Evolutionary conservation across 2,113 vertebrate genomes (phyloP), one percentile per base, ranked within the genome.

Genomic region (Euleptes europaea): DNA sequence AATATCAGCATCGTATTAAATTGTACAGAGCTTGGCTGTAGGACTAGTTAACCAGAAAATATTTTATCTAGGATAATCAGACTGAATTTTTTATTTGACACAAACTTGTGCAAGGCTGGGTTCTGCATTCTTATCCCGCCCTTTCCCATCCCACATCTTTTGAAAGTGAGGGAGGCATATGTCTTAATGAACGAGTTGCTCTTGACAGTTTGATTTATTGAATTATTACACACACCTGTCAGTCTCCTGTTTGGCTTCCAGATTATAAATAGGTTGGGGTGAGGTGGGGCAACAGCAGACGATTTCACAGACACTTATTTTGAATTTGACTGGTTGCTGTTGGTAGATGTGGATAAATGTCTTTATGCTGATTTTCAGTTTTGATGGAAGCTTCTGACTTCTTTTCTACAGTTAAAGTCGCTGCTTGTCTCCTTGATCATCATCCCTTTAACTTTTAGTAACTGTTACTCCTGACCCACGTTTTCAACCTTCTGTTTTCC

Each of bases 151-250:
- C 17, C 57, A 23, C 2, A 33, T 2, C 0, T n/a, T 5, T 31
- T 38, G 51, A 26, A 75, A 69, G 70, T 69, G 80, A 35, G 42
- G 28, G 23, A 47, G 73, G 78, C 67, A 65, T 21, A 21, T 15
- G 15, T 0, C 38, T 72, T 47, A 63, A 1, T 0, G 0, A 5
- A 12, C 17, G 51, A 8, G 0, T 73, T 23, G 14, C 42, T 26
- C 51, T 57, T 57, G 23, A 14, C 44, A 1, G 6, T 44, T 54
- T 78, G 57, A 65, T 78, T 31, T 78, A 75, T 13, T 75, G 49
- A 75, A 75, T 49, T n/a, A 73, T 73, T 47, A 12, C 28, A 13
- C n/a, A 23, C 54, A 57, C 54, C 54, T 57, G 54, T 26, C 72
- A 74, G 72, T n/a, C 44, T 75, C 49, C 44, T 75, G 73, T 49